Evolutionary conservation across 2,113 vertebrate species (phyloP).

Genomic region (Odocoileus virginianus): DNA sequence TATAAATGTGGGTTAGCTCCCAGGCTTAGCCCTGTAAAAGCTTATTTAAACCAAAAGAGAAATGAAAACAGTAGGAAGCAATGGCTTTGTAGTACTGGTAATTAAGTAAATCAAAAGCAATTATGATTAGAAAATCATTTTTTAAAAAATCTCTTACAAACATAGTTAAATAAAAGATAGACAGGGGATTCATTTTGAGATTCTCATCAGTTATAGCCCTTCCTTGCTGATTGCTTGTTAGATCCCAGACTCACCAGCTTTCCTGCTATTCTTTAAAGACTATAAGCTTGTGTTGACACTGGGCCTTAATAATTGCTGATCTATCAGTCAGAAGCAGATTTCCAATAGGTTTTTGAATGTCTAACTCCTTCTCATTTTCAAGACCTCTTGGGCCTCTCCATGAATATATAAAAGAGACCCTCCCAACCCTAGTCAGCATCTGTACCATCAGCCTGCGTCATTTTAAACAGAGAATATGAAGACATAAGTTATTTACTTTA

Average conservation of each 20-base stretch:
- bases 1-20: background rate
- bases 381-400: background rate
- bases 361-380: background rate
- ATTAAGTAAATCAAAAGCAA: constrained; percentile 35
- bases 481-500: background rate
- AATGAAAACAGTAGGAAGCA: background rate
- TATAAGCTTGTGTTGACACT: background rate
- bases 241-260: background rate
- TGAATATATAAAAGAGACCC: background rate
- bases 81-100: background rate
- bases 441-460: background rate
- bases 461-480: background rate
- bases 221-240: background rate
- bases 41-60: constrained; percentile 16
- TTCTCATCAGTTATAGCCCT: background rate
- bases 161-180: background rate
- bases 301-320: background rate
- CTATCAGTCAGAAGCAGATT: background rate
- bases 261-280: background rate
- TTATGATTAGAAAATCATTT: background rate
- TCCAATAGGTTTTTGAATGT: background rate
- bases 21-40: background rate
- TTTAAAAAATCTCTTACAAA: background rate
- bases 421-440: background rate
- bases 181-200: background rate